Evolutionary conservation across 37 sponge, comb jelly and placozoan species (phyloP).

Genomic region (Agelas oroides): DNA sequence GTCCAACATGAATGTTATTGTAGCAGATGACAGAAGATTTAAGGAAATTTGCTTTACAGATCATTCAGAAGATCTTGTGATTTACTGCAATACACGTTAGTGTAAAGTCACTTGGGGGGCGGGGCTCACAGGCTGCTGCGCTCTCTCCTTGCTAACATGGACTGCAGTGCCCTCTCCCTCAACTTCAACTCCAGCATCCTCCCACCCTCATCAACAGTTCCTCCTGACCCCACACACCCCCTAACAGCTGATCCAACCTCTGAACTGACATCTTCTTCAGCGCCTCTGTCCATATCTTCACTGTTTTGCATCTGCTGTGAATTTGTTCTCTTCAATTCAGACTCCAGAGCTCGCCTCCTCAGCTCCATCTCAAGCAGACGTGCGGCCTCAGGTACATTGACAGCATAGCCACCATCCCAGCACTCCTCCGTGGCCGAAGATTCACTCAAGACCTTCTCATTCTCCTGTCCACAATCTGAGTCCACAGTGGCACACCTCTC

Average conservation of each 20-base stretch:
- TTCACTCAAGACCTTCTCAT: background rate
- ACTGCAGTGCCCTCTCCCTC: conserved; percentile 56
- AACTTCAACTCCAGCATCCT: conserved; percentile 29
- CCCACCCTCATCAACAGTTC: background rate
- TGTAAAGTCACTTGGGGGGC: too few species aligned
- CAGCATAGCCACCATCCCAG: background rate
- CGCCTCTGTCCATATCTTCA: too few species aligned
- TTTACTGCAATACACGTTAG: too few species aligned
- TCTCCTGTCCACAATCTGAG: background rate
- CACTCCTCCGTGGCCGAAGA: background rate
- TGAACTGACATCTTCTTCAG: too few species aligned
- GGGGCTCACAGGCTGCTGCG: too few species aligned
- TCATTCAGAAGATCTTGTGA: too few species aligned
- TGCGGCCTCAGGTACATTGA: background rate
- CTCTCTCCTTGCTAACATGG: conserved; percentile 39
- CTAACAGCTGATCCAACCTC: too few species aligned
- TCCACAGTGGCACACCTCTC: too few species aligned
- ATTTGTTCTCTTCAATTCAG: conserved; percentile 25
- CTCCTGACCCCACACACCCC: too few species aligned
- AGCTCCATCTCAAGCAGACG: conserved; percentile 47
- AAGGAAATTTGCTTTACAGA: too few species aligned
- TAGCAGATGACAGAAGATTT: too few species aligned
- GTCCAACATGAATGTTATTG: too few species aligned
- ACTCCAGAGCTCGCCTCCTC: conserved; percentile 46
- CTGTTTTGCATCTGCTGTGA: background rate